Percentiles rank a stretch among this genome's conserved stretches.
Evolutionary conservation across 2,888 invertebrate genomes (phyloP).

Genomic region (Drosophila infuscata): DNA sequence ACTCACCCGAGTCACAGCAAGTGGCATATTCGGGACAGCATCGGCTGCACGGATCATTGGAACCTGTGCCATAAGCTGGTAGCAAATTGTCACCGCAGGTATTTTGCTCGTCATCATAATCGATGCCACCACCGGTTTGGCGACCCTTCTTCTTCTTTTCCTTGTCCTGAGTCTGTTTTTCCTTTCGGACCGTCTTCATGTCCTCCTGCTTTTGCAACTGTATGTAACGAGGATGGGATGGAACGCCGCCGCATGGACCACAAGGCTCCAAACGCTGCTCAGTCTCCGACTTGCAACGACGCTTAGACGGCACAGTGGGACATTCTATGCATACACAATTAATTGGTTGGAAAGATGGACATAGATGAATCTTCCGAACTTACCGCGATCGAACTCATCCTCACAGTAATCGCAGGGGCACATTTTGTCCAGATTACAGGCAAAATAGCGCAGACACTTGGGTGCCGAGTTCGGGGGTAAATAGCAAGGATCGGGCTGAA

Average conservation of each 20-base stretch:
- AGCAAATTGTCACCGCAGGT: not conserved
- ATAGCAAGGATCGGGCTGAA: slow-evolving; percentile 61
- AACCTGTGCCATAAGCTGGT: not conserved
- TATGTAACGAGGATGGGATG: slow-evolving; percentile 48
- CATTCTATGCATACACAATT: slow-evolving; percentile 46
- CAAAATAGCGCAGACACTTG: slow-evolving; percentile 78
- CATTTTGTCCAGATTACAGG: slow-evolving; percentile 78
- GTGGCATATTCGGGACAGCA: slow-evolving; percentile 52
- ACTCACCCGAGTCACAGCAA: slow-evolving; percentile 60
- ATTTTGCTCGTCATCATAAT: not conserved
- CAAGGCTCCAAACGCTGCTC: slow-evolving; percentile 59
- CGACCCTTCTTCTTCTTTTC: slow-evolving; percentile 52
- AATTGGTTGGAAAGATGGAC: not conserved
- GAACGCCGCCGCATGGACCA: slow-evolving; percentile 63
- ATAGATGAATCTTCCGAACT: slow-evolving; percentile 17
- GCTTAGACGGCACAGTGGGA: slow-evolving; percentile 63
- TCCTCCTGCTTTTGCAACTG: slow-evolving; percentile 29
- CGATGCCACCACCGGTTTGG: slow-evolving; percentile 51
- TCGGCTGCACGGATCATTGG: slow-evolving; percentile 19
- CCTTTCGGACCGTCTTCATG: slow-evolving; percentile 13
- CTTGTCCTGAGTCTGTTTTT: slow-evolving; percentile 21
- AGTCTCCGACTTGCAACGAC: slow-evolving; percentile 34
- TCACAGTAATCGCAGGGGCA: slow-evolving; percentile 79
- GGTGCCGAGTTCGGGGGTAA: slow-evolving; percentile 17
- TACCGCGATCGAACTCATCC: slow-evolving; percentile 82